Percentiles rank a stretch among this genome's conserved stretches.
phyloP scores from a whole-genome alignment of 92 coral and sea anemone species.

The Blastomussa wellsi region DNA sequence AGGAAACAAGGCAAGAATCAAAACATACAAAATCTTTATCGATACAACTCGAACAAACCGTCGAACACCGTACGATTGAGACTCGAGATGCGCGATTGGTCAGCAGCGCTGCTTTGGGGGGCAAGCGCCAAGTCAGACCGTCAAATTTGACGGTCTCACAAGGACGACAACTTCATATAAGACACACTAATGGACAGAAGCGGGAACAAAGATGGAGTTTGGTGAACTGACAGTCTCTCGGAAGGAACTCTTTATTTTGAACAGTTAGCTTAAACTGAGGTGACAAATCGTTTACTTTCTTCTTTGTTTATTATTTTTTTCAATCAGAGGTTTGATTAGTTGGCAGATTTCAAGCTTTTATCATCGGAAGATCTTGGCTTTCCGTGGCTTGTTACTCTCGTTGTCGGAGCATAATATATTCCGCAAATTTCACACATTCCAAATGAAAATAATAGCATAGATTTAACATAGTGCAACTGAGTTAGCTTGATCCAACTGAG shows the following conservation, averaged over 20 bases:
- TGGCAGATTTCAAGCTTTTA: not conserved
- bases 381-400: not conserved
- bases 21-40: no score
- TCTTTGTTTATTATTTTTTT: not conserved
- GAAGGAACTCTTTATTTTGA: not conserved
- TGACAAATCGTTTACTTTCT: not conserved
- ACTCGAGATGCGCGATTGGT: no score
- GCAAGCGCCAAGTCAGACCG: slow-evolving; percentile 50
- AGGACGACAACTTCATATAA: not conserved
- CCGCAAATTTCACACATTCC: not conserved
- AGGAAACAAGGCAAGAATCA: no score
- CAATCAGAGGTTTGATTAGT: not conserved
- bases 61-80: no score
- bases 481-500: not conserved
- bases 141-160: slow-evolving; percentile 57
- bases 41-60: no score
- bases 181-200: not conserved
- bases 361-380: not conserved
- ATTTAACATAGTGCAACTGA: not conserved
- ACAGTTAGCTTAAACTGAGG: slow-evolving; percentile 6
- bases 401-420: not conserved
- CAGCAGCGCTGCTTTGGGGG: not conserved
- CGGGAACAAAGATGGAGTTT: slow-evolving; percentile 65
- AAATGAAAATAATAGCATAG: not conserved
- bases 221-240: not conserved